Conservation (phyloP, 2,113 vertebrate species). For the Clinocottus analis region DNA sequence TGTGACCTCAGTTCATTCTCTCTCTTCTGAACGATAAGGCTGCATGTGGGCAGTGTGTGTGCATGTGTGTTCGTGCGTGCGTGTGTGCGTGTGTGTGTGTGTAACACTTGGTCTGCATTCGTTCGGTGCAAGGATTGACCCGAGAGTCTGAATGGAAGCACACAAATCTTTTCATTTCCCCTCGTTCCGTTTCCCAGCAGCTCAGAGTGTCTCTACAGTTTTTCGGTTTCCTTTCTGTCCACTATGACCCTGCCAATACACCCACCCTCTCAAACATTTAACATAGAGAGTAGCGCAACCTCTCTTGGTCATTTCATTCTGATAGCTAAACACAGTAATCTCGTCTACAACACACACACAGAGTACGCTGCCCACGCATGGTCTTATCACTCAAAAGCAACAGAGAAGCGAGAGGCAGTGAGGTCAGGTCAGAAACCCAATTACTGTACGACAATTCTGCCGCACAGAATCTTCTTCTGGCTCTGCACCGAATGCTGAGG, state of each 20-base stretch:
- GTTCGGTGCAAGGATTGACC: constrained; percentile 43
- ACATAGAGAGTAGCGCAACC: constrained; percentile 51
- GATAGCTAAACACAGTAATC: constrained; percentile 67
- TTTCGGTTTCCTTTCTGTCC: constrained; percentile 63
- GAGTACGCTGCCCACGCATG: constrained; percentile 71
- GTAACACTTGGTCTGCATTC: constrained; percentile 57
- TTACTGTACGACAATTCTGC: constrained; percentile 57
- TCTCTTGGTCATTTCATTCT: constrained; percentile 70
- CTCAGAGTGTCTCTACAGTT: constrained; percentile 48
- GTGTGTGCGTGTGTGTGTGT: constrained; percentile 29
- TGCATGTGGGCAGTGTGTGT: constrained; percentile 47
- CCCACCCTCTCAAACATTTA: constrained; percentile 69
- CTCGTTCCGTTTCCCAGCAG: constrained; percentile 43
- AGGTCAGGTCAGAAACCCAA: constrained; percentile 78
- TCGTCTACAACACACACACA: constrained; percentile 42
- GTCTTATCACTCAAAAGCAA: constrained; percentile 75
- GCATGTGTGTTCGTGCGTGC: constrained; percentile 39
- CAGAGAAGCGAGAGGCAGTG: constrained; percentile 59
- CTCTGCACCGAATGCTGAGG: constrained; percentile 14
- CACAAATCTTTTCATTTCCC: constrained; percentile 52
- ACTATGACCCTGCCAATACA: constrained; percentile 63
- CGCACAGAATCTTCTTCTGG: constrained; percentile 51
- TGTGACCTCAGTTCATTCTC: constrained; percentile 51
- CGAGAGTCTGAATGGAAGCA: constrained; percentile 41
- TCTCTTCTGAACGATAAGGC: constrained; percentile 55